A percentile compares a stretch with the other conserved stretches of the same genome.
Evolutionary conservation across 2,797 vertebrate species (phyloP).

Genomic region (Gymnothorax javanicus): DNA sequence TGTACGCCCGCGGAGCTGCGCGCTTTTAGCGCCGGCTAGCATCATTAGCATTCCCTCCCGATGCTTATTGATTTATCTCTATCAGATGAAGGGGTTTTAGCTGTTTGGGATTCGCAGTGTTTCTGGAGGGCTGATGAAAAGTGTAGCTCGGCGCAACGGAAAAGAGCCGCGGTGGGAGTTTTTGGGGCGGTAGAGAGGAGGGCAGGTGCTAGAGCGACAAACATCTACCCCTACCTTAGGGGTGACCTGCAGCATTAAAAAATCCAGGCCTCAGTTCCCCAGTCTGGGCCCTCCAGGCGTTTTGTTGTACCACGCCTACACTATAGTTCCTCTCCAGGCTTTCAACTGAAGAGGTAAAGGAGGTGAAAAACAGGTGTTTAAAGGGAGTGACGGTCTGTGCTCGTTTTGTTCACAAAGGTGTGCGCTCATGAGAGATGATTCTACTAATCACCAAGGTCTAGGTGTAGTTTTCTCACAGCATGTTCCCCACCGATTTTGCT

Average conservation of each 20-base stretch:
- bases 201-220: slow-evolving; percentile 12
- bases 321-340: background rate
- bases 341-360: slow-evolving; percentile 25
- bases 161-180: background rate
- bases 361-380: slow-evolving; percentile 24
- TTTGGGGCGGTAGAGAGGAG: slow-evolving; percentile 14
- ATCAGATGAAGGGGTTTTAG: background rate
- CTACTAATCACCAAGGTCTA: background rate
- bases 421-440: background rate
- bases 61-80: background rate
- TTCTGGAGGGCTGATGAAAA: background rate
- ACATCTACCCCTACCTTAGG: slow-evolving; percentile 5
- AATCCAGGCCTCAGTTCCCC: background rate
- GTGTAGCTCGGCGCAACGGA: background rate
- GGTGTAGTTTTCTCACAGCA: background rate
- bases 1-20: background rate
- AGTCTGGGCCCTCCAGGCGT: background rate
- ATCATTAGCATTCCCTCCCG: background rate
- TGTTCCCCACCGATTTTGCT: background rate
- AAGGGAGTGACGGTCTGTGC: background rate
- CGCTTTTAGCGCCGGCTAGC: background rate
- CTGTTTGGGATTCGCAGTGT: background rate
- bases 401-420: background rate
- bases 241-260: background rate
- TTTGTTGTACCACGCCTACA: background rate